Evolutionary conservation across 2,113 vertebrate species (phyloP).

Genomic region (Malurus cyaneus): DNA sequence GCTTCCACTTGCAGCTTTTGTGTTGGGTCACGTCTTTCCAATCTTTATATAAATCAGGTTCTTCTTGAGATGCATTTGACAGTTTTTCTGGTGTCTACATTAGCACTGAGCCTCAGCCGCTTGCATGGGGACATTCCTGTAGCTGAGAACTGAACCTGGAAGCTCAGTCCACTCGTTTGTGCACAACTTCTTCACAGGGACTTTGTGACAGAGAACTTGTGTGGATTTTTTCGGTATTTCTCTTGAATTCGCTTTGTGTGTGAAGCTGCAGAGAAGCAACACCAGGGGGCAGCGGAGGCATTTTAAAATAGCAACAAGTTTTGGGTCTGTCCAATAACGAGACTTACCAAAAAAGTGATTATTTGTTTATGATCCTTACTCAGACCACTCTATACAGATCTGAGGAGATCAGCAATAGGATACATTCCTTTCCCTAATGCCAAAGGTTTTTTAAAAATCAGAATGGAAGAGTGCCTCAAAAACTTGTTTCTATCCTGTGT

Average conservation of each 20-base stretch:
- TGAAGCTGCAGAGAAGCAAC: neutral
- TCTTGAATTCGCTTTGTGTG: neutral
- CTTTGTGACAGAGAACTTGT: neutral
- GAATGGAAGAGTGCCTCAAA: neutral
- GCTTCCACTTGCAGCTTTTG: neutral
- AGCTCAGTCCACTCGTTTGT: accelerated
- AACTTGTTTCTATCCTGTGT: neutral
- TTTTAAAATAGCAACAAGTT: neutral
- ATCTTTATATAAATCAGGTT: neutral
- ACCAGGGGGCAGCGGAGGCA: neutral
- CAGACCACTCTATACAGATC: neutral
- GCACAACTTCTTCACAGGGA: accelerated
- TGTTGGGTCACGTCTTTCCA: neutral
- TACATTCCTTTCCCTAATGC: neutral
- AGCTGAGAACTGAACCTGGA: neutral
- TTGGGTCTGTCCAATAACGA: neutral
- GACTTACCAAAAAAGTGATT: neutral
- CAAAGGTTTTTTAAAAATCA: neutral
- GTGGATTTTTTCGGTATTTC: neutral
- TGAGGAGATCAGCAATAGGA: neutral
- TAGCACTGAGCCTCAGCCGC: neutral
- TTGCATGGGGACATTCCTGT: neutral
- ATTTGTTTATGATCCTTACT: neutral
- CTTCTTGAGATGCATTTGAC: neutral
- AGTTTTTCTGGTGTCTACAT: neutral